Evolutionary conservation across 2,113 vertebrate species (phyloP).

Genomic region (Mellivora capensis): DNA sequence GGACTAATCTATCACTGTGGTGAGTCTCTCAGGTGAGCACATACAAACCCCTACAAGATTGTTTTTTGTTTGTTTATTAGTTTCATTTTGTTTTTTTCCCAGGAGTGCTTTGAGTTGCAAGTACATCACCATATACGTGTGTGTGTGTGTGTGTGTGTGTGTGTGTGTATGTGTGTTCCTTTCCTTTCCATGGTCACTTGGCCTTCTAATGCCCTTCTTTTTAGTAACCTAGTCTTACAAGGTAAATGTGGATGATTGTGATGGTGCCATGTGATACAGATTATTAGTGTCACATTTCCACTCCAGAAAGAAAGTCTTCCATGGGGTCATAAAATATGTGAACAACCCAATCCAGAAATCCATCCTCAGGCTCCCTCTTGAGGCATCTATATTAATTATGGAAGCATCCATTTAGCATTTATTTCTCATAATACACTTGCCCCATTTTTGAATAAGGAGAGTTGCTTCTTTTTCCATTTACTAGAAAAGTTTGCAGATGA

Average conservation of each 20-base stretch:
- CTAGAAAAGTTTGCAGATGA: neutral
- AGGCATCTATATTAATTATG: neutral
- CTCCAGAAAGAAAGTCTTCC: neutral
- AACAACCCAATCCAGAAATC: neutral
- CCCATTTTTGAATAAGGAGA: neutral
- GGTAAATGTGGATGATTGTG: neutral
- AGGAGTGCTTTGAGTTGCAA: neutral
- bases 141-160: neutral
- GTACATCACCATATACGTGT: neutral
- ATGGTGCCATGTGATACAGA: neutral
- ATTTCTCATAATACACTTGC: neutral
- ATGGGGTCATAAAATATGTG: neutral
- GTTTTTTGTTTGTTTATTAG: neutral
- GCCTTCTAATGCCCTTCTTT: neutral
- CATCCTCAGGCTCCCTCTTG: neutral
- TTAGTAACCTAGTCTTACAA: neutral
- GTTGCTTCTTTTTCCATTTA: neutral
- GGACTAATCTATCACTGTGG: accelerated
- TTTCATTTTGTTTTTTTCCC: neutral
- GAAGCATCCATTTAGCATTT: neutral
- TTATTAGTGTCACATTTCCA: neutral
- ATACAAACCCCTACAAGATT: neutral
- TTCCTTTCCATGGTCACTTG: neutral
- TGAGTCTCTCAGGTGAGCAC: neutral
- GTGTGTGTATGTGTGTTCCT: neutral